Conservation (phyloP, 2,113 vertebrate genomes). For the Nothobranchius furzeri region DNA sequence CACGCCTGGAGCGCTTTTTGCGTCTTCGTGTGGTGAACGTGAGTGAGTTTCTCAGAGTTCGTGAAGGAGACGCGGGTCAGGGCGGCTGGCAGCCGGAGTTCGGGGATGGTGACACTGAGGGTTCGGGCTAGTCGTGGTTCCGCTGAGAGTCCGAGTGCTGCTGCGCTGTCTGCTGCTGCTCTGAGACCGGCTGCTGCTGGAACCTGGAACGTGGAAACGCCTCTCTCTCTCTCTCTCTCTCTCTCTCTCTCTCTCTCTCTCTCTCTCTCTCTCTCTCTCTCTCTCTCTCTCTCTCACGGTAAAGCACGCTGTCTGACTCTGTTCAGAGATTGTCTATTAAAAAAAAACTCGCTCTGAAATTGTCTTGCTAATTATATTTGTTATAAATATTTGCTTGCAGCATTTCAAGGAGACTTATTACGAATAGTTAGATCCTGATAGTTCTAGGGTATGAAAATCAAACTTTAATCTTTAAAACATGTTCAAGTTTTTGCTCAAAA, state of each 20-base stretch:
- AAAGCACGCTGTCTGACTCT: conserved; percentile 49
- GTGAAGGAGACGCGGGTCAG: conserved; percentile 26
- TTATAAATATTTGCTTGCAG: too few relatives aligned
- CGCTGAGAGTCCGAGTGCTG: conserved; percentile 14
- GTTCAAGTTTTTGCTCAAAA: too few relatives aligned
- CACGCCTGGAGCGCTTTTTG: not conserved
- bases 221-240: conserved; percentile 35
- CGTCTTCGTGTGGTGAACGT: not conserved
- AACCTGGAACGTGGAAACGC: conserved; percentile 71
- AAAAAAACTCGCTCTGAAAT: too few relatives aligned
- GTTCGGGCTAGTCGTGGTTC: conserved; percentile 29
- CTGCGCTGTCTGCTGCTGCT: conserved; percentile 31
- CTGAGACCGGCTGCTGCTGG: conserved; percentile 56
- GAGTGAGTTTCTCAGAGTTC: conserved; percentile 5
- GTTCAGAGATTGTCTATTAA: conserved; percentile 58
- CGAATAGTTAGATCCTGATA: too few relatives aligned
- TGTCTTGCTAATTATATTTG: too few relatives aligned
- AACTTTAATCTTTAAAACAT: too few relatives aligned
- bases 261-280: conserved; percentile 37
- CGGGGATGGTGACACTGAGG: not conserved
- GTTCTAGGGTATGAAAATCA: too few relatives aligned
- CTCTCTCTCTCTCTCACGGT: conserved; percentile 47
- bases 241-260: conserved; percentile 42
- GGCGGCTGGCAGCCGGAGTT: conserved; percentile 18
- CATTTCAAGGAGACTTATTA: too few relatives aligned